Evolutionary conservation across 2,113 vertebrate genomes (phyloP), one percentile per base, ranked within the genome.

Genomic region (Ammodytes dubius): DNA sequence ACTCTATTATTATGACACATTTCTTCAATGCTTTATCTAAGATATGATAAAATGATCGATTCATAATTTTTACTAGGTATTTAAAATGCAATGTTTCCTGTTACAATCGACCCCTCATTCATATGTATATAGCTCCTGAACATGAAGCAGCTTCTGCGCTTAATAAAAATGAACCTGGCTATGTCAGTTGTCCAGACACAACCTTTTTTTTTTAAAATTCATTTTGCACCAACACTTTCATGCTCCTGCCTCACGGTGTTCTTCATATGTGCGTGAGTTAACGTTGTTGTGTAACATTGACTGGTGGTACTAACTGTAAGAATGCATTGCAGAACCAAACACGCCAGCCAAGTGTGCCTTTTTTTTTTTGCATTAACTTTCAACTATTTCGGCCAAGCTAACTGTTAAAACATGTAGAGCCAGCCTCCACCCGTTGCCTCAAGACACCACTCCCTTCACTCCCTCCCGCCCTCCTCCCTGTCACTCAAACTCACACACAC

Each of bases 391-490:
- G 59, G 61, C 63, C 27, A 27, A 78, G 15, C 50, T 4, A 12
- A 57, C 68, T 60, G 77, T 89, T 66, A 52, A 71, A 78, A 60
- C 54, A 68, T 17, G 71, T 39, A 60, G 35, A 70, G 50, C 49
- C 47, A 6, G 6, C 46, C 58, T 83, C 79, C 82, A 52, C 82
- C 67, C 54, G 15, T 76, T 60, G 76, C 91, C 88, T 70, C 0
- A 56, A 87, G 93, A 68, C 81, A 91, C 93, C 93, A 91, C 91
- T 85, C 93, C 93, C 89, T 74, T 89, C 60, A 6, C 64, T n/a
- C 27, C 46, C 60, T 71, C 56, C 53, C 15, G 66, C 58, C 58
- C 58, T 56, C 54, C 7, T 17, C 74, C 10, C 17, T 70, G 69
- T 45, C 64, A 50, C 17, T 73, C 74, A 53, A 45, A 45, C 42